These are phyloP conservation scores for Austrolebias charrua DNA, from an alignment of 2,797 vertebrate genomes.

Conservation along the genomic window DNA sequence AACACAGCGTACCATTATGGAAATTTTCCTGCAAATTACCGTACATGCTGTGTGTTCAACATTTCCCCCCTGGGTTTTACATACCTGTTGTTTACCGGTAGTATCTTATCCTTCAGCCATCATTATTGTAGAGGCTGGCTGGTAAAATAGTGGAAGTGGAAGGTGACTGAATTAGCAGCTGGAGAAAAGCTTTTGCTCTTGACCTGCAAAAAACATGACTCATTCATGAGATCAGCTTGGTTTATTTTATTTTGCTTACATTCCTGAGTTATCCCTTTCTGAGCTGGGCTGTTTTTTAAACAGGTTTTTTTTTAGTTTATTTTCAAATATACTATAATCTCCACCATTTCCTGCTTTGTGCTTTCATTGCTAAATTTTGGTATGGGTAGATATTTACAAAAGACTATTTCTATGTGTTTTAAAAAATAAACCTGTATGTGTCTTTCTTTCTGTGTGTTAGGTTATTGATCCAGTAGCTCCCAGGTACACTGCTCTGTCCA, in stretches of 20 bases:
- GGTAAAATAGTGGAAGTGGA: slow-evolving; percentile 42
- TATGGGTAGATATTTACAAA: not conserved
- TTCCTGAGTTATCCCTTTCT: slow-evolving; percentile 7
- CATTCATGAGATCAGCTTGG: slow-evolving; percentile 14
- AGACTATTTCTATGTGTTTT: not conserved
- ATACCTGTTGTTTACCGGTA: not conserved
- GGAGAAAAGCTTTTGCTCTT: slow-evolving; percentile 15
- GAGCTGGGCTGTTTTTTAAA: not conserved
- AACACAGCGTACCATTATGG: not conserved
- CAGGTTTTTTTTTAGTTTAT: slow-evolving; percentile 5
- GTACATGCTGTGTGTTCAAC: too few species aligned
- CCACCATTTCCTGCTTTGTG: slow-evolving; percentile 38
- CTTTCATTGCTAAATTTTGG: slow-evolving; percentile 34
- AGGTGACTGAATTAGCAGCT: slow-evolving; percentile 24
- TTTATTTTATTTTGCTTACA: slow-evolving; percentile 11
- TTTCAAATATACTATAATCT: slow-evolving; percentile 1
- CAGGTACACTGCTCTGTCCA: slow-evolving; percentile 89
- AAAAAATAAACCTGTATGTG: slow-evolving; percentile 23
- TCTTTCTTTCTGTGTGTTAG: slow-evolving; percentile 67
- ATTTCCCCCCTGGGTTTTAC: not conserved
- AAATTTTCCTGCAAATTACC: not conserved
- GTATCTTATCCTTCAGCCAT: not conserved
- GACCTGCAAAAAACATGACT: slow-evolving; percentile 9
- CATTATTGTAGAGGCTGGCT: slow-evolving; percentile 23
- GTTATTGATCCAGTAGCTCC: slow-evolving; percentile 96